Evolutionary conservation across 2,888 invertebrate species (phyloP).

Genomic region (Sylvicola cinctus): DNA sequence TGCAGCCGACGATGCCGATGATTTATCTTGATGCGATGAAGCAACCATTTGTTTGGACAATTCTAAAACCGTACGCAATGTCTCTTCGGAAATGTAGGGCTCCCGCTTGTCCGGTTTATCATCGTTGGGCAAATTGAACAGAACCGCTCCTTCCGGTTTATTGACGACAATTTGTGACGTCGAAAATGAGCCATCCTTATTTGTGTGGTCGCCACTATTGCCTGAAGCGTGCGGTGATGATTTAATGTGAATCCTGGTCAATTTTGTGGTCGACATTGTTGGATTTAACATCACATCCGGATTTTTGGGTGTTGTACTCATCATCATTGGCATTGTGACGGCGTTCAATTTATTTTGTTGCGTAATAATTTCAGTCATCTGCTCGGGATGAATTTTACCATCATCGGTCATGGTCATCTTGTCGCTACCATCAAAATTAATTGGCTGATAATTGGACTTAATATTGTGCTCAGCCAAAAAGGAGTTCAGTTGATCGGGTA

Average conservation of each 20-base stretch:
- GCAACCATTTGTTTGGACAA: slow-evolving; percentile 25
- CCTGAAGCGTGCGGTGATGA: slow-evolving; percentile 4
- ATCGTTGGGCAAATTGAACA: slow-evolving; percentile 16
- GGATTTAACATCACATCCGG: slow-evolving; percentile 1
- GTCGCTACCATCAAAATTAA: slow-evolving; percentile 10
- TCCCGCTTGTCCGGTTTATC: slow-evolving; percentile 7
- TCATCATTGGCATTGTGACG: not conserved
- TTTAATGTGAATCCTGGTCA: no score
- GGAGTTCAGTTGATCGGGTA: slow-evolving; percentile 24
- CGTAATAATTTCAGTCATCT: slow-evolving; percentile 8
- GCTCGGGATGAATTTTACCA: slow-evolving; percentile 9
- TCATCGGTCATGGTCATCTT: slow-evolving; percentile 7
- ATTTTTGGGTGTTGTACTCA: slow-evolving; percentile 3
- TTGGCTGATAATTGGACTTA: slow-evolving; percentile 17
- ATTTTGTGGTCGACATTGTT: not conserved
- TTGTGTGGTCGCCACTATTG: slow-evolving; percentile 1
- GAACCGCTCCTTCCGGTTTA: slow-evolving; percentile 22
- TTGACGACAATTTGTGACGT: slow-evolving; percentile 25
- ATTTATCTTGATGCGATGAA: slow-evolving; percentile 7
- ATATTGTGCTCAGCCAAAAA: slow-evolving; percentile 24
- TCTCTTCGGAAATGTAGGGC: slow-evolving; percentile 24
- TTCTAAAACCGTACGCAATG: slow-evolving; percentile 22
- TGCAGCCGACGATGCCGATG: no score
- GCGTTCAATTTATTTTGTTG: slow-evolving; percentile 8
- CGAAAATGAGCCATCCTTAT: slow-evolving; percentile 11